These are phyloP conservation scores for Orcinus orca DNA, from an alignment of 2,113 vertebrate genomes.

Conservation along the genomic window DNA sequence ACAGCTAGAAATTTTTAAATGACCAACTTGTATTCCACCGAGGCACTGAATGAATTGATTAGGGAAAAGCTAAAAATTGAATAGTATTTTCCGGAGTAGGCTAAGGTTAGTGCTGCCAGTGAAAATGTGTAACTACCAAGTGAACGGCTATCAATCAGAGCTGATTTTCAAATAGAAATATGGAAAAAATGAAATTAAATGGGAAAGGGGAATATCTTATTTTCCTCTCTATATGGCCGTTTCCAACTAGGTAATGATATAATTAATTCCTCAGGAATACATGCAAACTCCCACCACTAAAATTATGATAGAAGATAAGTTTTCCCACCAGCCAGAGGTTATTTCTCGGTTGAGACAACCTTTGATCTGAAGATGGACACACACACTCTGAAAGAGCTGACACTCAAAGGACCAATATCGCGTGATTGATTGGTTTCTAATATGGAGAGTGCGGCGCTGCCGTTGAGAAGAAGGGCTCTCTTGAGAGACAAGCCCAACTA, in stretches of 20 bases:
- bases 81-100: constrained; percentile 73
- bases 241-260: not conserved
- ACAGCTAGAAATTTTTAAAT: constrained; percentile 82
- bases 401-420: constrained; percentile 51
- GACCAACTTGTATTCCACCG: constrained; percentile 79
- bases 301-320: not conserved
- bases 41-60: constrained; percentile 79
- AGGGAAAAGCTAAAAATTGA: constrained; percentile 78
- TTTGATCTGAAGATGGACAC: accelerated
- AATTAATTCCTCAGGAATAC: constrained; percentile 21
- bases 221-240: not conserved
- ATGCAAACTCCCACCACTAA: not conserved
- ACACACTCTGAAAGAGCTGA: constrained; percentile 50
- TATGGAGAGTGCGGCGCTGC: not conserved
- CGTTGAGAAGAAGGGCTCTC: constrained; percentile 71
- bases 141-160: constrained; percentile 37
- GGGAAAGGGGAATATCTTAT: not conserved
- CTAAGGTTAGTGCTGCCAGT: constrained; percentile 54
- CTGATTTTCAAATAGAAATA: constrained; percentile 55
- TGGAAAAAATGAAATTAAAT: not conserved
- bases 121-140: constrained; percentile 59
- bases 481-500: constrained; percentile 84
- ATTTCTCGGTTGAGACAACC: not conserved
- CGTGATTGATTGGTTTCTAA: constrained; percentile 73
- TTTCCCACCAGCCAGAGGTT: not conserved